These are phyloP conservation scores for Neomicropteryx cornuta DNA, from an alignment of 1,140 invertebrate genomes.

Conservation along the genomic window DNA sequence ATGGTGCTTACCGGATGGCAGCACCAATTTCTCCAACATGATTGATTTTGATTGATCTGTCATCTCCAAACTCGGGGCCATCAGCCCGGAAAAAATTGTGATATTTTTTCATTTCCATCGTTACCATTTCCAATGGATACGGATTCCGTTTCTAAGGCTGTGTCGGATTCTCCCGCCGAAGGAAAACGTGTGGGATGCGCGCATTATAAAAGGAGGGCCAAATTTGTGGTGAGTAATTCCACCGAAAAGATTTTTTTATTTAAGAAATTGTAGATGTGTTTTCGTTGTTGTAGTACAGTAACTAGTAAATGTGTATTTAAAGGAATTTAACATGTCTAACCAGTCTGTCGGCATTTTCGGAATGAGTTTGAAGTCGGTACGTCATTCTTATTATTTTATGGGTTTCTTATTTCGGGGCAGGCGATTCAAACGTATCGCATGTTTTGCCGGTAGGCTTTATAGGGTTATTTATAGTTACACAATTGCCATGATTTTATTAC, in stretches of 20 bases:
- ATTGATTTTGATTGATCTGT: no score
- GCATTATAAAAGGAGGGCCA: conserved; percentile 69
- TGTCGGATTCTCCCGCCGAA: no score
- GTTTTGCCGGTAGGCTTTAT: no score
- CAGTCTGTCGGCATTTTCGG: conserved; percentile 12
- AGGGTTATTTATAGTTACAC: no score
- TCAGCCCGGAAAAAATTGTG: no score
- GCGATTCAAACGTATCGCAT: neutral
- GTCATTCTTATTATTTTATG: conserved; percentile 20
- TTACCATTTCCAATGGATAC: no score
- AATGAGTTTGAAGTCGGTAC: conserved; percentile 23
- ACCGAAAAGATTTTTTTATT: neutral
- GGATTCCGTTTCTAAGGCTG: no score
- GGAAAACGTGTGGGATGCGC: conserved; percentile 53
- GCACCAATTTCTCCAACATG: no score
- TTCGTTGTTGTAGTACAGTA: conserved; percentile 4
- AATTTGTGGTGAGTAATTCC: conserved; percentile 62
- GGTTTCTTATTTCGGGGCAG: neutral
- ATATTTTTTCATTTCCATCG: no score
- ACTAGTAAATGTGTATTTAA: conserved; percentile 8
- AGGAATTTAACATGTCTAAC: conserved; percentile 20
- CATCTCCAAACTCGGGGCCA: no score
- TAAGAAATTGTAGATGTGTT: neutral
- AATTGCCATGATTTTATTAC: no score
- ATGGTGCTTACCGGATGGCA: no score